Evolutionary conservation across 1,140 invertebrate species (phyloP).

Genomic region (Dryas iulia): DNA sequence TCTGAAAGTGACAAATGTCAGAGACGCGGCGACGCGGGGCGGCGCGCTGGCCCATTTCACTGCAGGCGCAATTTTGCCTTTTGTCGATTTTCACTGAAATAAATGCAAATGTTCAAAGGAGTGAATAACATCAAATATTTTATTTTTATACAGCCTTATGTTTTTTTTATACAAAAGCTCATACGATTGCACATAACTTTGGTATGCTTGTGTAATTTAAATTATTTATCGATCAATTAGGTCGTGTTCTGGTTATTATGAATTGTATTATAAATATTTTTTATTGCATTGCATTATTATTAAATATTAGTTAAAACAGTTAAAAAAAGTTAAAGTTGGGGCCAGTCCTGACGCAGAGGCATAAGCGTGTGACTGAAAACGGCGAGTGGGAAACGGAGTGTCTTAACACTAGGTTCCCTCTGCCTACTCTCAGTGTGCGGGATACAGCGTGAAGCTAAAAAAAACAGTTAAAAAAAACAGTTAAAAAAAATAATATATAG

Average conservation of each 20-base stretch:
- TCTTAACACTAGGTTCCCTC: too few relatives aligned
- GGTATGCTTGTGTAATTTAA: not conserved
- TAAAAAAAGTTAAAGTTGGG: too few relatives aligned
- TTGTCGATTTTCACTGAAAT: slow-evolving; percentile 8
- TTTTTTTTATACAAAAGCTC: not conserved
- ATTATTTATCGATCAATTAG: not conserved
- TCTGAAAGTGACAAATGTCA: slow-evolving; percentile 1
- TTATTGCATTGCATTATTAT: too few relatives aligned
- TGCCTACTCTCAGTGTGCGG: too few relatives aligned
- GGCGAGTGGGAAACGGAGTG: too few relatives aligned
- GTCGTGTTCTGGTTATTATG: not conserved
- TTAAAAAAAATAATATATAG: too few relatives aligned
- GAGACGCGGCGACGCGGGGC: not conserved
- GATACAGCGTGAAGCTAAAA: too few relatives aligned
- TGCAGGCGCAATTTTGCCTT: slow-evolving; percentile 7
- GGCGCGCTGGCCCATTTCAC: slow-evolving; percentile 7
- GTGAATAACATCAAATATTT: not conserved
- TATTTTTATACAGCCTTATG: not conserved
- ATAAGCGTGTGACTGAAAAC: too few relatives aligned
- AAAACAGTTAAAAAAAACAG: too few relatives aligned
- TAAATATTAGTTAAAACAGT: too few relatives aligned
- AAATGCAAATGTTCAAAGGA: slow-evolving; percentile 6
- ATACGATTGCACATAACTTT: not conserved
- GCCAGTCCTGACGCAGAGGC: too few relatives aligned
- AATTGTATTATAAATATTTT: not conserved